A percentile compares a stretch with the other conserved stretches of the same genome.
Conservation (phyloP, 2,113 vertebrate genomes). For the Australoheros scitulus region DNA sequence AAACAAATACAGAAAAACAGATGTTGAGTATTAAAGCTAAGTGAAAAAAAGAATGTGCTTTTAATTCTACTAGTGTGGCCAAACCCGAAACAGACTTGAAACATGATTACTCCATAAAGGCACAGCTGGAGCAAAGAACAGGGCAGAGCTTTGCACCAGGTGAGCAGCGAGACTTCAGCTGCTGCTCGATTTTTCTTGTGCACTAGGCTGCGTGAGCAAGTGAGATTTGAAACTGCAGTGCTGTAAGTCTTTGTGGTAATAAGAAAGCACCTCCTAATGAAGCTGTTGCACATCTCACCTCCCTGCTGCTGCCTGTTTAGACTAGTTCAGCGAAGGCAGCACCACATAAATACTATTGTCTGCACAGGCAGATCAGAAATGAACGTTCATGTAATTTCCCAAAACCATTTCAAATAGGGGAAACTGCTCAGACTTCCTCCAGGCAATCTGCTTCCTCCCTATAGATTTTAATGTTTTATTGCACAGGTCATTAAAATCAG, state of each 20-base stretch:
- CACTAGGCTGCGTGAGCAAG: conserved; percentile 4
- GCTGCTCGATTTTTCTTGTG: conserved; percentile 17
- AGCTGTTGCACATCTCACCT: background rate
- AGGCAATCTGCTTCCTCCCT: conserved; percentile 37
- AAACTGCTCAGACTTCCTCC: conserved; percentile 53
- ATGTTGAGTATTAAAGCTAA: conserved; percentile 5
- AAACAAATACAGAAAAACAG: conserved; percentile 18
- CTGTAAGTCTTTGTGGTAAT: conserved; percentile 10
- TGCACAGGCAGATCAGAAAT: conserved; percentile 17
- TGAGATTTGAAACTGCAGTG: background rate
- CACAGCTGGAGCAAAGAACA: conserved; percentile 32
- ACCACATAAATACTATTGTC: conserved; percentile 31
- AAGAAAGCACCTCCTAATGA: conserved; percentile 24
- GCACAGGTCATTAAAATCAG: background rate
- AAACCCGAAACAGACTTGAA: conserved; percentile 12
- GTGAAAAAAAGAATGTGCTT: background rate
- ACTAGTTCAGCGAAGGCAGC: background rate
- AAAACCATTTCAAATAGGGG: conserved; percentile 29
- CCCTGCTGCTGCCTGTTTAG: conserved; percentile 15
- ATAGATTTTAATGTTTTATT: conserved; percentile 1
- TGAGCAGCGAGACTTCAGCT: background rate
- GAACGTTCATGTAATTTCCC: conserved; percentile 17
- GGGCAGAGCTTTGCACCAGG: conserved; percentile 4
- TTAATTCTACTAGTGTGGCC: background rate
- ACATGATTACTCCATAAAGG: background rate